Conservation (phyloP, 2,888 invertebrate genomes). For the Drosophila nigricruria region DNA sequence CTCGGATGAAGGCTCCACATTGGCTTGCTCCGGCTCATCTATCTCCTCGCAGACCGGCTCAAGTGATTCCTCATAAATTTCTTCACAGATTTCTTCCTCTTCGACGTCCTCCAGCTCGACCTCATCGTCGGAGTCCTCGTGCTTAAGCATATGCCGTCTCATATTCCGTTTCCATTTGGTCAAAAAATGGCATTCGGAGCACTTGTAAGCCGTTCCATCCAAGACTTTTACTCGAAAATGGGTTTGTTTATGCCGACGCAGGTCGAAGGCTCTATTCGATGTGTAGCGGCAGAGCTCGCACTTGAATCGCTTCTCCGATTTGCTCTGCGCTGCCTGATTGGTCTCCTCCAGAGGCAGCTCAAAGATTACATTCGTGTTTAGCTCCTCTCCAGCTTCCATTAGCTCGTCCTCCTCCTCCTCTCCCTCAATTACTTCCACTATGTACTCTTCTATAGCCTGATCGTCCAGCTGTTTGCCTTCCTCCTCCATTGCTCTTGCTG, state of each 20-base stretch:
- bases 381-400: background rate
- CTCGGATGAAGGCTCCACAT: background rate
- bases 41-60: background rate
- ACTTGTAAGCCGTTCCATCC: constrained; percentile 24
- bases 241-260: constrained; percentile 39
- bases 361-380: background rate
- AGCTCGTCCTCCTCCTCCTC: background rate
- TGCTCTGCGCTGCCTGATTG: background rate
- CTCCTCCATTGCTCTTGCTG: background rate
- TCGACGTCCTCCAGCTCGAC: background rate
- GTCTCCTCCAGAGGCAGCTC: background rate
- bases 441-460: constrained; percentile 28
- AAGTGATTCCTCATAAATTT: background rate
- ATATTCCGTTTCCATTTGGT: constrained; percentile 55
- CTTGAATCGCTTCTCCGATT: constrained; percentile 24
- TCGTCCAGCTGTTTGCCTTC: background rate
- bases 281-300: constrained; percentile 42
- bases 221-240: constrained; percentile 18
- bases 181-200: constrained; percentile 31
- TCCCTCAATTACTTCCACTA: constrained; percentile 33
- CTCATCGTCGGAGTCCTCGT: background rate
- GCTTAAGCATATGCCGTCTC: constrained; percentile 34
- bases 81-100: background rate
- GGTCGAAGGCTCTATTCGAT: constrained; percentile 34
- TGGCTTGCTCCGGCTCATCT: background rate